Evolutionary conservation across 2,888 invertebrate species (phyloP), one percentile per base, ranked within the genome.

Genomic region (Acrocera orbiculus): DNA sequence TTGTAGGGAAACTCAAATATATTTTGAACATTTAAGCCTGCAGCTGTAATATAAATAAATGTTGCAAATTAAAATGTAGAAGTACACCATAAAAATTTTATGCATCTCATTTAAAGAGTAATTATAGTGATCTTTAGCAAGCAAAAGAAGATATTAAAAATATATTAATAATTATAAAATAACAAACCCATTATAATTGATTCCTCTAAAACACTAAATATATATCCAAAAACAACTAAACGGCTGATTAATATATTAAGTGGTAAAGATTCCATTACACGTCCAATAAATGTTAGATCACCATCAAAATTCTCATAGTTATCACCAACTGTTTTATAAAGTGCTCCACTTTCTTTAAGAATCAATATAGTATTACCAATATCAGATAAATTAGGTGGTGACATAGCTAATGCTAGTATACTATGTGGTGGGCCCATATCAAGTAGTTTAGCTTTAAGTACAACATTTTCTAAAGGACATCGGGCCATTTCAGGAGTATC

Each of bases 321-420:
- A 0, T 65, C 69, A 24, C 69, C 61, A 1, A 66, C 53, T 0
- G 68, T 69, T 20, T 68, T 67, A 36, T 75, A 69, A 7, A 93
- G 53, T 0, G 80, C 92, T 7, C 92, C 89, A n/a, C 74, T 63
- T 75, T 83, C 58, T 64, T 92, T 93, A 4, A 95, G 63, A 25
- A 73, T 63, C n/a, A 86, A 66, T 42, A 93, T 67, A 1, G 90
- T 86, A 34, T 73, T 68, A 39, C 76, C 71, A 44, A 95, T 79
- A 50, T 85, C 82, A 15, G 68, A 67, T 23, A 87, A 63, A 52
- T 83, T 74, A 0, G 95, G 95, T 11, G 90, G 87, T 47, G 85
- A 77, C 56, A 95, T 65, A 2, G 90, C 83, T 19, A 85, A 58
- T 0, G 81, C 86, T 0, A 95, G 62, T 17, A 93, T 68, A 19